phyloP scores from a whole-genome alignment of 2,888 invertebrate species.

The Brachypterus glaber region DNA sequence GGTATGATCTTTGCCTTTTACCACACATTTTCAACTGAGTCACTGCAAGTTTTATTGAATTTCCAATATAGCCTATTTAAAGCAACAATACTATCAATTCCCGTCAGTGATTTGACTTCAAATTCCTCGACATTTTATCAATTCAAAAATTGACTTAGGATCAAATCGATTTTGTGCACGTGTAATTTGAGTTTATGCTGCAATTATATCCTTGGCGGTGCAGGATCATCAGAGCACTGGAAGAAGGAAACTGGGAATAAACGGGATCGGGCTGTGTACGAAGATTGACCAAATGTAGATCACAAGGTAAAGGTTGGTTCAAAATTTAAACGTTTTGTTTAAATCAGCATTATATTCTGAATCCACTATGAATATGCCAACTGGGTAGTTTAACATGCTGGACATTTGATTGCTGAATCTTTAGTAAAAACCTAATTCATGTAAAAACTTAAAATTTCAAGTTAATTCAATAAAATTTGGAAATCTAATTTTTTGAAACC shows the following conservation, averaged over 20 bases:
- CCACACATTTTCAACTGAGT: too few relatives aligned
- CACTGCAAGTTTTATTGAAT: too few relatives aligned
- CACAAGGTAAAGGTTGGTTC: slow-evolving; percentile 58
- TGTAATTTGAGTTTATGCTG: slow-evolving; percentile 38
- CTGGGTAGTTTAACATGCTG: slow-evolving; percentile 70
- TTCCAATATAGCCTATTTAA: too few relatives aligned
- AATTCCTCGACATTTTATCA: slow-evolving; percentile 38
- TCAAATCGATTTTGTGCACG: slow-evolving; percentile 34
- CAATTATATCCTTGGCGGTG: slow-evolving; percentile 74
- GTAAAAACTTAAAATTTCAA: too few relatives aligned
- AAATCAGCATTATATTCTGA: slow-evolving; percentile 50
- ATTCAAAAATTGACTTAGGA: slow-evolving; percentile 33
- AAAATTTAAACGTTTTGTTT: slow-evolving; percentile 44
- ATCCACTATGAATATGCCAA: slow-evolving; percentile 67
- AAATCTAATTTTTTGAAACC: too few relatives aligned
- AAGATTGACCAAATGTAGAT: slow-evolving; percentile 68
- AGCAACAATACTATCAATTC: slow-evolving; percentile 35
- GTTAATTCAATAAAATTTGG: too few relatives aligned
- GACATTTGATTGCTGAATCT: slow-evolving; percentile 67
- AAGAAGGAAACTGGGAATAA: slow-evolving; percentile 68
- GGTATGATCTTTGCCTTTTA: too few relatives aligned
- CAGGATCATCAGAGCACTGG: slow-evolving; percentile 64
- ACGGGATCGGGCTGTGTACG: slow-evolving; percentile 71
- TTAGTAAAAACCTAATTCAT: too few relatives aligned
- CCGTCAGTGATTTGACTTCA: slow-evolving; percentile 45